Base-by-base conservation (phyloP, 1,140 invertebrate species). In the Neotoxoptera formosana region DNA sequence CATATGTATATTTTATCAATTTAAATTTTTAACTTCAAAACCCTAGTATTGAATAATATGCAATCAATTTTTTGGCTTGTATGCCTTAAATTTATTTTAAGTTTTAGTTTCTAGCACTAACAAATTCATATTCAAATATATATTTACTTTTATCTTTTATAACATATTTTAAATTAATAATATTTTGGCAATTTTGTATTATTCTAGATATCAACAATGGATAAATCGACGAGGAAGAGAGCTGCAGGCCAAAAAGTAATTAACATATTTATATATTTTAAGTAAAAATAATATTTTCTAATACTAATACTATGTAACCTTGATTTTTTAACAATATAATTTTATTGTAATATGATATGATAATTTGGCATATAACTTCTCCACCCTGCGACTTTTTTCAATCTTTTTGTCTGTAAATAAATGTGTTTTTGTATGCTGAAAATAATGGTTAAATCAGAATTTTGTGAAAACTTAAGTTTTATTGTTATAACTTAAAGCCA, bases 151-250 rank as follows among this genome's bases (percentile, higher is more conserved):
- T 34, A 76, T 76, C 11, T 47, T n/a, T 30, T 45, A 87, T 45
- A 67, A n/a, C 36, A 17, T 41, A 41, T 41, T 41, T n/a, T 41
- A 60, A 36, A 41, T 45, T 60, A 34, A 53, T 90, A 47, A 41
- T 60, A 67, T 67, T 30, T 60, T 60, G 9, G 0, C n/a, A n/a
- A 76, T 34, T n/a, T n/a, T 76, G 60, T 76, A 76, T 90, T 17
- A n/a, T 90, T 90, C 6, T 81, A 91, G 90, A 9, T 36, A 47
- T 45, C 60, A 91, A 91, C 2, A 67, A 91, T 91, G 90, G 67
- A 91, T 81, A 47, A 76, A 81, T 47, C 25, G 23, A 45, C 51
- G n/a, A 45, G 45, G n/a, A 47, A 47, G 67, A 81, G 34, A 45
- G 53, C n/a, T 88, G 30, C 30, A 34, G 30, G 45, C 14, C 41